Base-by-base conservation (phyloP, 1,140 invertebrate genomes). In the Sminthurinus signatus region DNA sequence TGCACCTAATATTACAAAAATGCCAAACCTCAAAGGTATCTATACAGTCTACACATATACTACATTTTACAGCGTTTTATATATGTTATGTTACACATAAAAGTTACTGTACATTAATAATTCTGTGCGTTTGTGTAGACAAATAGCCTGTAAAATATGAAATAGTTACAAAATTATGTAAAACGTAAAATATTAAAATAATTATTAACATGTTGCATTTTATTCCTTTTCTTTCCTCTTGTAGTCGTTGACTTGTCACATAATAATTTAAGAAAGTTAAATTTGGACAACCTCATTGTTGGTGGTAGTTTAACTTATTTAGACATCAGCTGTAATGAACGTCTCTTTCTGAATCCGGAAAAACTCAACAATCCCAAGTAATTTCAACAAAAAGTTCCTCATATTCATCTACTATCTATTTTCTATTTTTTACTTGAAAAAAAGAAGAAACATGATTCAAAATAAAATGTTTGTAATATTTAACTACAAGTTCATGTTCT, bases 251-350 rank as follows among this genome's bases (percentile, higher is more conserved):
- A 92, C 78, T 79, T 91, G 60, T 88, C 89, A 0, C 88, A 91
- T 72, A 91, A 92, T 75, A 86, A 89, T 75, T 75, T 91, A 44
- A 87, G 89, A 73, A 82, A 83, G 59, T 81, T 91, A 46, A 88
- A 91, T 76, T 77, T 91, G 61, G 81, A 84, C 42, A 80, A 83
- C 1, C 73, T 92, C 27, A 86, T 90, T 31, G 86, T 88, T 23
- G 85, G 71, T 15, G 67, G 87, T 44, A 88, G 89, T 74, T 78
- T 92, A 12, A 88, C 89, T 73, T 90, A 89, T 75, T 76, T 92
- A 39, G 89, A 92, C 73, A 82, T 92, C 72, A 91, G 88, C 0
- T 89, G 88, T 58, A 92, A 91, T 73, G 80, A 84, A 21, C 84
- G 88, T 71, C 57, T 71, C 5, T 66, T 56, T 15, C 50, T 71